Evolutionary conservation across 2,888 invertebrate species (phyloP).

Genomic region (Unio delphinus): DNA sequence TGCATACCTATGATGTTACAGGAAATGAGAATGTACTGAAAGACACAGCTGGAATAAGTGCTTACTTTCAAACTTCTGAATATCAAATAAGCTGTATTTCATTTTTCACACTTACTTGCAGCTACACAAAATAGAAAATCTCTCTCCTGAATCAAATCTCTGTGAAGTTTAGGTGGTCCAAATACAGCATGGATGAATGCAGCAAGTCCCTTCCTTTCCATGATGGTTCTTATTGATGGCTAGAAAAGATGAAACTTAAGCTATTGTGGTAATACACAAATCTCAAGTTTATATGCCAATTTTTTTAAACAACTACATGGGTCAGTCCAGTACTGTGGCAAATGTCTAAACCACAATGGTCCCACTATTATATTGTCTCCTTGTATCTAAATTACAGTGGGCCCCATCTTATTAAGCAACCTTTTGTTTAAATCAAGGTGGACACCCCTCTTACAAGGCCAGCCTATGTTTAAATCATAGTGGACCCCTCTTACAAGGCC

Average conservation of each 20-base stretch:
- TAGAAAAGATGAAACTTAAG: conserved; percentile 26
- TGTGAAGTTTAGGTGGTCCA: conserved; percentile 72
- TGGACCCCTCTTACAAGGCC: too few relatives aligned
- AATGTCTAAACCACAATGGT: too few relatives aligned
- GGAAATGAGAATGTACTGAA: neutral
- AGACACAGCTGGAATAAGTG: neutral
- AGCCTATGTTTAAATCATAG: too few relatives aligned
- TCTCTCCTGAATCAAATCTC: conserved; percentile 67
- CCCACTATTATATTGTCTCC: too few relatives aligned
- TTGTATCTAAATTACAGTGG: too few relatives aligned
- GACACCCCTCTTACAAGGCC: too few relatives aligned
- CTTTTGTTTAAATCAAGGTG: too few relatives aligned
- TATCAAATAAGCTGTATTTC: too few relatives aligned
- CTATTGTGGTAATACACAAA: neutral
- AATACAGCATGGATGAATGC: conserved; percentile 66
- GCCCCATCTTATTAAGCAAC: too few relatives aligned
- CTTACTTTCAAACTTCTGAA: too few relatives aligned
- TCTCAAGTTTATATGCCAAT: neutral
- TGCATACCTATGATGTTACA: neutral
- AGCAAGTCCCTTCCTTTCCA: conserved; percentile 57
- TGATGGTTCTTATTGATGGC: conserved; percentile 41
- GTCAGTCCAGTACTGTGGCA: too few relatives aligned
- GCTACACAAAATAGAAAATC: conserved; percentile 73
- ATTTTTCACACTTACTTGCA: conserved; percentile 67
- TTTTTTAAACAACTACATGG: too few relatives aligned